Percentiles rank a stretch among this genome's conserved stretches.
Evolutionary conservation across 2,797 vertebrate genomes (phyloP).

Genomic region (Enteromius trimaculatus): DNA sequence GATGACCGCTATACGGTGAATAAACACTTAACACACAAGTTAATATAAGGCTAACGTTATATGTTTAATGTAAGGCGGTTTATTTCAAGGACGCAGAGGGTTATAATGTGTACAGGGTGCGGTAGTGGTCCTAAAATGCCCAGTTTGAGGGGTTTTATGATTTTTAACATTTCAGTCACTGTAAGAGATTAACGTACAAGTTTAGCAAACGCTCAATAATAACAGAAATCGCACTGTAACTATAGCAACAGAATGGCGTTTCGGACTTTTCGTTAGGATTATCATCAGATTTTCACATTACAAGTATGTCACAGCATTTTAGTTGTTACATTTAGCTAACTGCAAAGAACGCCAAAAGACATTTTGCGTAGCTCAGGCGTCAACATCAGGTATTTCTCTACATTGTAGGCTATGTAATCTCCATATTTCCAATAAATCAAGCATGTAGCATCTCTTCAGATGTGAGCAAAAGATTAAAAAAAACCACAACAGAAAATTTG

Average conservation of each 20-base stretch:
- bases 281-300: background rate
- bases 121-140: background rate
- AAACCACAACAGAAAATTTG: background rate
- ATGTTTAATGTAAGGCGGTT: background rate
- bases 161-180: background rate
- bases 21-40: too few species aligned
- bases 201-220: background rate
- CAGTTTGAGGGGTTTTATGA: background rate
- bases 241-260: slow-evolving; percentile 2
- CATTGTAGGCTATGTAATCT: too few species aligned
- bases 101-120: background rate
- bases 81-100: background rate
- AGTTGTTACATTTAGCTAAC: background rate
- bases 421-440: background rate
- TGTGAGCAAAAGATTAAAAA: background rate
- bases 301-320: background rate
- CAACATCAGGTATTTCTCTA: background rate
- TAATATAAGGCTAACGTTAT: background rate
- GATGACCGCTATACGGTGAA: background rate
- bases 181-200: background rate
- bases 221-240: background rate
- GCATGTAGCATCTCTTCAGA: background rate
- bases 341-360: background rate
- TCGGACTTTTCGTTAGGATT: background rate
- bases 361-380: background rate